Conservation (phyloP, 2,113 vertebrate species). For the Brachyistius frenatus region DNA sequence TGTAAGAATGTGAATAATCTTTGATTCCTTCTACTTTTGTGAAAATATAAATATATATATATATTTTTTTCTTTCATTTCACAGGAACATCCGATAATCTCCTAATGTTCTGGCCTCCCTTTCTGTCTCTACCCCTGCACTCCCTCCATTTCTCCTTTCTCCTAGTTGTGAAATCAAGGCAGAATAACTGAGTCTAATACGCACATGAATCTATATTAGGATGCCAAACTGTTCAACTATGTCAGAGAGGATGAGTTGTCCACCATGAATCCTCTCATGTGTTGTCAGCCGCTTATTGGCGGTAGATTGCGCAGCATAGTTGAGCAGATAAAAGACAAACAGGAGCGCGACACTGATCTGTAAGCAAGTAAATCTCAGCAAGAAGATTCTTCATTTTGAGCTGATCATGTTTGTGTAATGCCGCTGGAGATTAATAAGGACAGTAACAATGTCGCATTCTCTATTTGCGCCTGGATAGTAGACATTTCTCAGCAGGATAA, state of each 20-base stretch:
- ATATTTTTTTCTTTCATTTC: conserved; percentile 58
- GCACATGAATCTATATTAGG: conserved; percentile 33
- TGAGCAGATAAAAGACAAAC: too few species aligned
- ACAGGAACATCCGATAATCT: conserved; percentile 61
- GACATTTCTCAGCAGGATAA: background rate
- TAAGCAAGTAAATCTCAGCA: too few species aligned
- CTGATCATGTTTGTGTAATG: too few species aligned
- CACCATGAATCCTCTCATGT: background rate
- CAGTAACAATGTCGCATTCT: too few species aligned
- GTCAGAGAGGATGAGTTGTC: background rate
- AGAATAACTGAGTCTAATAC: background rate
- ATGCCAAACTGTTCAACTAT: conserved; percentile 18
- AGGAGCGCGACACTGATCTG: too few species aligned
- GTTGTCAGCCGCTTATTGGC: conserved; percentile 17
- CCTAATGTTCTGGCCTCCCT: conserved; percentile 32
- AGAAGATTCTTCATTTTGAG: too few species aligned
- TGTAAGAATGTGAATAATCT: conserved; percentile 53
- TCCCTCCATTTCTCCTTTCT: background rate
- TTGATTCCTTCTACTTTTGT: conserved; percentile 35
- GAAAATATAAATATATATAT: conserved; percentile 39
- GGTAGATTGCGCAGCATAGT: background rate
- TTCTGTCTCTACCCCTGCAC: background rate
- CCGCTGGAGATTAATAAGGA: too few species aligned
- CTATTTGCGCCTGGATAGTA: background rate
- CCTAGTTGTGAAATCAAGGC: conserved; percentile 24